Base-by-base conservation (phyloP, 2,797 vertebrate genomes). In the Oreortyx pictus region DNA sequence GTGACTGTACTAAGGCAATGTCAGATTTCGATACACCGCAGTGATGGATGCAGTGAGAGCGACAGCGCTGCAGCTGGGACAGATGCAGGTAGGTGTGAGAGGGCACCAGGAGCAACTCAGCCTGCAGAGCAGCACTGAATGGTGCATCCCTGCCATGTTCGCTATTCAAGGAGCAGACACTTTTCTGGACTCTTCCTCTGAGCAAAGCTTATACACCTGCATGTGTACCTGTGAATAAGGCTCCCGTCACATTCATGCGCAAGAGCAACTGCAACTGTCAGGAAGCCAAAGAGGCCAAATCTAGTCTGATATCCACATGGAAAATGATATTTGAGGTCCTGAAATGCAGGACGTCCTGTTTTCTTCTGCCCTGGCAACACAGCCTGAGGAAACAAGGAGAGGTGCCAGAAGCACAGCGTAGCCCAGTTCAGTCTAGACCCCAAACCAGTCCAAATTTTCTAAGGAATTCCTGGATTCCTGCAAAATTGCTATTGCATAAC, bases 271-370 rank as follows among this genome's bases (percentile, higher is more conserved):
- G 44, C 27, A 67, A 47, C 14, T 47, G 37, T 35, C 61, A 73
- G 65, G 68, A 87, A 76, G 57, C 29, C 41, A 75, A 12, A 44
- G 56, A 92, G 20, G 82, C 71, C 64, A 94, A 67, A 88, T 79
- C 27, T 68, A 75, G 66, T 43, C 24, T 47, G 66, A 73, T 64
- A 89, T 12, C 46, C 87, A 70, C 35, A 62, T 23, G 54, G 82
- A 83, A 88, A 89, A 89, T 0, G 1, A 80, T 59, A 89, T 64
- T 82, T 6, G 46, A 41, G 12, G 17, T 67, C 85, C 73, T 88
- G 47, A 91, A 92, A 64, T 88, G 60, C 56, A 83, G 79, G 90
- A 76, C 9, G 1, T 82, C 60, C 64, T 89, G 59, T 79, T 92
- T 89, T 79, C 68, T 66, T 88, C 46, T 79, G 29, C 31, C 31